Conservation (phyloP, 1,140 invertebrate species). For the Drosophila parabipectinata region DNA sequence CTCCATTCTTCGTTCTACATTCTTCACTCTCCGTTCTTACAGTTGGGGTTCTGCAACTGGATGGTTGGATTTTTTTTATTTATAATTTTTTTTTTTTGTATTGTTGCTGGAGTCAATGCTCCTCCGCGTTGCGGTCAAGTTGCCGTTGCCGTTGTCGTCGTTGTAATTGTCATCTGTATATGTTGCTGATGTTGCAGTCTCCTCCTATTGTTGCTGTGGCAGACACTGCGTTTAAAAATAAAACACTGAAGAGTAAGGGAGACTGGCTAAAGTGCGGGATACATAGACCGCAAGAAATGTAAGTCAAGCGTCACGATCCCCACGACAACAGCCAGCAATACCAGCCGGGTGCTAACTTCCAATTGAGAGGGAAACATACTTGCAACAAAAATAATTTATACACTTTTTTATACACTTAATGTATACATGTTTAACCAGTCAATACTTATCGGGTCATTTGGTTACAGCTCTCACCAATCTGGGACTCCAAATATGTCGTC, state of each 20-base stretch:
- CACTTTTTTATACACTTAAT: no score
- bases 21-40: background rate
- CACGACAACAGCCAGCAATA: constrained; percentile 33
- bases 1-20: background rate
- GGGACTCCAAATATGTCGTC: constrained; percentile 35
- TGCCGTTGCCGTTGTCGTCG: constrained; percentile 58
- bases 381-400: no score
- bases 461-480: constrained; percentile 46
- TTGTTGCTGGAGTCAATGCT: background rate
- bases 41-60: constrained; percentile 23
- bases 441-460: background rate
- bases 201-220: constrained; percentile 48
- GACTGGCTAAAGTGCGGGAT: constrained; percentile 4
- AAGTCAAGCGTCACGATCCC: constrained; percentile 66
- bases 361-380: background rate
- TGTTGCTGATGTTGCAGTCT: constrained; percentile 10
- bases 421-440: no score
- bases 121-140: constrained; percentile 68
- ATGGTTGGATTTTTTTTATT: constrained; percentile 2
- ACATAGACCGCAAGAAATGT: constrained; percentile 64
- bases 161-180: constrained; percentile 1
- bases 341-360: background rate
- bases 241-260: constrained; percentile 25
- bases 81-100: background rate
- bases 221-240: constrained; percentile 78